Evolutionary conservation across 2,888 invertebrate species (phyloP), one percentile per base, ranked within the genome.

Genomic region (Xanthia icteritia): DNA sequence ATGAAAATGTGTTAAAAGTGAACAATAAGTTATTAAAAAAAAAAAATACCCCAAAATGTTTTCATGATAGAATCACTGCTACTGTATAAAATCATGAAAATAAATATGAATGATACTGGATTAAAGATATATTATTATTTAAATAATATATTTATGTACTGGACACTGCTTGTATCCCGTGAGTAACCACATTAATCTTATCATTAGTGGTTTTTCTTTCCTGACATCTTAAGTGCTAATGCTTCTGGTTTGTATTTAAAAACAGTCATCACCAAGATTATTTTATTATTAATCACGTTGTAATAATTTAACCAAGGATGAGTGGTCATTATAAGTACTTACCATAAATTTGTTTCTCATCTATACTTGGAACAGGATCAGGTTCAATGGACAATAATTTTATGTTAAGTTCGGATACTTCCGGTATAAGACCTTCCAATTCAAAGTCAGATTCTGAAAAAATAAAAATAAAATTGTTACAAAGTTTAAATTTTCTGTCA

Each of bases 311-410:
- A n/a, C 36, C 45, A 27, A 48, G 20, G 51, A 63, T 63, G 23
- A 6, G 42, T 9, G 23, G 20, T 61, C 8, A 39, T 77, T 31
- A 0, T 60, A 45, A 8, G 9, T 63, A 56, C 31, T 5, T 92
- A 96, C 96, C 96, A 90, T 95, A 92, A 89, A 93, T 95, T 90
- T 96, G 96, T 84, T 90, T 93, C 65, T 95, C 95, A 91, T 96
- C 95, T 81, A 89, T 73, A 15, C 90, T 76, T 77, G 90, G 87
- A 75, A 88, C 91, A 79, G 87, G 89, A 74, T 96, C 96, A 79
- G 94, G 91, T 89, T 96, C 96, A 90, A 96, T 93, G 45, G 95
- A 94, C 36, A 96, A 85, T 72, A 96, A 89, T 81, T 95, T 94
- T 82, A 96, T 93, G 82, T 96, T 93, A 73, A 91, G 89, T 82